A percentile compares a stretch with the other conserved stretches of the same genome.
These are phyloP conservation scores for Uloborus plumipes DNA, from an alignment of 2,888 invertebrate species.

Conservation along the genomic window DNA sequence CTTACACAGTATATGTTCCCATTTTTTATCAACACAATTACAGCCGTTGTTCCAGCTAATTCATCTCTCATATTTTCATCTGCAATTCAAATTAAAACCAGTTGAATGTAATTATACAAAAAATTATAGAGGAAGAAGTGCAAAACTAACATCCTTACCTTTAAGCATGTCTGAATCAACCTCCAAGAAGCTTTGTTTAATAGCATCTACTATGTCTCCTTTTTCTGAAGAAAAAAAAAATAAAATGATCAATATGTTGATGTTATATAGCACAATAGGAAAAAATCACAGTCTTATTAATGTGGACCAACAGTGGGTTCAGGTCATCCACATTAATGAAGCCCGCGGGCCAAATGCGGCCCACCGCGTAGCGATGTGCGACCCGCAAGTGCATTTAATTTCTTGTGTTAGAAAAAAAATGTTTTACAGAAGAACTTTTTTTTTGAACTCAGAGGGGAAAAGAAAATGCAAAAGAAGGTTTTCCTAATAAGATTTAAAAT, in stretches of 20 bases:
- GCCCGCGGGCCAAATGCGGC: no score
- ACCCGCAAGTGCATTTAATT: no score
- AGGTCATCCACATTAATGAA: no score
- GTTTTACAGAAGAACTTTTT: no score
- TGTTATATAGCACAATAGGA: no score
- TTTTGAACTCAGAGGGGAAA: no score
- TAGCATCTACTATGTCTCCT: slow-evolving; percentile 86
- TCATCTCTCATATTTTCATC: slow-evolving; percentile 91
- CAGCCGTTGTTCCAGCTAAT: slow-evolving; percentile 76
- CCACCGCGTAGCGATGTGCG: no score
- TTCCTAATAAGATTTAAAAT: no score
- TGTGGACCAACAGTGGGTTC: no score
- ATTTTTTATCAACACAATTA: slow-evolving; percentile 79
- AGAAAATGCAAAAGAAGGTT: no score
- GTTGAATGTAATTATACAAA: slow-evolving; percentile 1
- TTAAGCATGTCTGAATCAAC: slow-evolving; percentile 93
- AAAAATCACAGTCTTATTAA: no score
- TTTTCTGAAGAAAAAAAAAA: slow-evolving; percentile 73
- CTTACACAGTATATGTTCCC: slow-evolving; percentile 87
- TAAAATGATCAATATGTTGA: neutral
- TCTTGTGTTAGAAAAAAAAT: no score
- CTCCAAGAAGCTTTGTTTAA: slow-evolving; percentile 90
- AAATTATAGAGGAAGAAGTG: neutral
- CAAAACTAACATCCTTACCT: slow-evolving; percentile 68
- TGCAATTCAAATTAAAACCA: slow-evolving; percentile 64